Percentiles rank a stretch among this genome's conserved stretches.
phyloP scores from a whole-genome alignment of 2,113 vertebrate species.

The Colinus virginianus region DNA sequence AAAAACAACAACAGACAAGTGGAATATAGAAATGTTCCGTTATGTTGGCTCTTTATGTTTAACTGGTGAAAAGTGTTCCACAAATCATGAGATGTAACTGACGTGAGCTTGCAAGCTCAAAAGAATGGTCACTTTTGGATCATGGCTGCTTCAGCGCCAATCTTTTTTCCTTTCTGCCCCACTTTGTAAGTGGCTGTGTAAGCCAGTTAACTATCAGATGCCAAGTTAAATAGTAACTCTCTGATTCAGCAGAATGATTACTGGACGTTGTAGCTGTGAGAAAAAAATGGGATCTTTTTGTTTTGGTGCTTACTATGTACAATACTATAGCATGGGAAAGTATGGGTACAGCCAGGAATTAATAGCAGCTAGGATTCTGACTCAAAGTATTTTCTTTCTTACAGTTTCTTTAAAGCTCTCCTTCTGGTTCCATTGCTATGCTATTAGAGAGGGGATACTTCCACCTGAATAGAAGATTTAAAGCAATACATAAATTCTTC shows the following conservation, averaged over 20 bases:
- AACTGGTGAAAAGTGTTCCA: background rate
- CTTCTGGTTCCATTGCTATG: background rate
- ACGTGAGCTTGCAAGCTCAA: background rate
- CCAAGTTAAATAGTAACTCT: background rate
- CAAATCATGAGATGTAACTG: slow-evolving; percentile 4
- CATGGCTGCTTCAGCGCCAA: background rate
- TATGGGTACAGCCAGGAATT: background rate
- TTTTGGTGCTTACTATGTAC: background rate
- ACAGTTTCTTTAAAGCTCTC: background rate
- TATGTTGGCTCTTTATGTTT: slow-evolving; percentile 10
- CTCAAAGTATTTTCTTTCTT: background rate
- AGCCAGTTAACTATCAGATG: background rate
- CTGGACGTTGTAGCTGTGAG: background rate
- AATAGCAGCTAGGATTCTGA: background rate
- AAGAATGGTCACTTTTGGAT: background rate
- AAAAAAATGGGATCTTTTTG: background rate
- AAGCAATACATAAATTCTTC: background rate
- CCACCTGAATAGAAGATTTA: background rate
- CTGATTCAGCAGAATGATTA: background rate
- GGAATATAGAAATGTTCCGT: background rate
- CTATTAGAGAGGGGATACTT: background rate
- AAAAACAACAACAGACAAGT: background rate
- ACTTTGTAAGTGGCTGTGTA: background rate
- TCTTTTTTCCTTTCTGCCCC: background rate
- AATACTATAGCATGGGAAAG: background rate